A percentile compares a stretch with the other conserved stretches of the same genome.
phyloP scores from a whole-genome alignment of 2,888 invertebrate genomes.

The Watsonalla binaria region DNA sequence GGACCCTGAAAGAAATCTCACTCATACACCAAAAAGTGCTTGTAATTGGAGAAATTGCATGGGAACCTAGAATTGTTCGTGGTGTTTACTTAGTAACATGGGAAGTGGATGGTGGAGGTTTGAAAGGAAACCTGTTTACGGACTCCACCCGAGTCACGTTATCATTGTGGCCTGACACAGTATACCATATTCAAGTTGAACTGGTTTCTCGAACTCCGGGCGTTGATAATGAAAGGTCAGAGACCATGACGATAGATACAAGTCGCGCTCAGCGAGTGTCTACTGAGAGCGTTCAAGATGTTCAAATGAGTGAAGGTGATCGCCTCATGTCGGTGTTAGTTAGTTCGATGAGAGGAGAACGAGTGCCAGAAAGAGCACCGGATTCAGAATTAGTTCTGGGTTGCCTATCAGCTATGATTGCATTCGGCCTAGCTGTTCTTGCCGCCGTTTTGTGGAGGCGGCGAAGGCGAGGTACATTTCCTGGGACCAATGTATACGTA shows the following conservation, averaged over 20 bases:
- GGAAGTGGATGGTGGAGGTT: constrained; percentile 90
- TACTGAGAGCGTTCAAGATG: constrained; percentile 81
- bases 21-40: constrained; percentile 85
- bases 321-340: constrained; percentile 80
- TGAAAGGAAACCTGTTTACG: constrained; percentile 89
- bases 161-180: constrained; percentile 88
- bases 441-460: constrained; percentile 78
- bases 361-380: constrained; percentile 69
- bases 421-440: constrained; percentile 70
- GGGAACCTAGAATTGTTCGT: constrained; percentile 82
- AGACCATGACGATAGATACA: constrained; percentile 82
- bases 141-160: constrained; percentile 88
- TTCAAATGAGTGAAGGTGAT: constrained; percentile 78
- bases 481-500: constrained; percentile 79
- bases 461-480: constrained; percentile 74
- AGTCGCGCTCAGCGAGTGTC: constrained; percentile 81
- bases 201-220: constrained; percentile 80
- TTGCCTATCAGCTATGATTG: constrained; percentile 78
- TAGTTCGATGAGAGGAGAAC: constrained; percentile 81
- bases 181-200: constrained; percentile 89
- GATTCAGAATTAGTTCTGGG: constrained; percentile 79
- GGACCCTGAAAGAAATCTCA: constrained; percentile 83
- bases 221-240: constrained; percentile 80
- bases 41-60: constrained; percentile 85
- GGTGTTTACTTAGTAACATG: constrained; percentile 89